Evolutionary conservation across 2,113 vertebrate genomes (phyloP).

Genomic region (Nettapus auritus): DNA sequence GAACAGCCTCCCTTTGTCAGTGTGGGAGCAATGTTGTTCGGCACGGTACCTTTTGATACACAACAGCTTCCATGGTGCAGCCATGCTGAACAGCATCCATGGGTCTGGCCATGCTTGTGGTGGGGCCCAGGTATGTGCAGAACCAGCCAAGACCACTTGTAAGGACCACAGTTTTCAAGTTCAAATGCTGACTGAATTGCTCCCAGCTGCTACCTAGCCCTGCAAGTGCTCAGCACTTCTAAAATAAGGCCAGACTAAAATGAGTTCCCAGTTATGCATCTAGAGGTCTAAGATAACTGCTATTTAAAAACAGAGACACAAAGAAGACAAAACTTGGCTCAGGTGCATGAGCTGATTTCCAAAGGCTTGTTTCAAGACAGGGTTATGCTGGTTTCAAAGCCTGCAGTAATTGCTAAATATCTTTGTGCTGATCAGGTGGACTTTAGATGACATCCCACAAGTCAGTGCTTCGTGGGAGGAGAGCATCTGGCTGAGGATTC

Average conservation of each 20-base stretch:
- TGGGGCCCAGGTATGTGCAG: background rate
- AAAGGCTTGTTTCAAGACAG: background rate
- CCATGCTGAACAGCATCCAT: too few species aligned
- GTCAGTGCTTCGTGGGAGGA: background rate
- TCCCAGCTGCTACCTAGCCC: background rate
- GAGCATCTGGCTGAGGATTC: accelerated
- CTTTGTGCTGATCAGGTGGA: background rate
- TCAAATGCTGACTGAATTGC: background rate
- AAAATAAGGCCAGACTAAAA: background rate
- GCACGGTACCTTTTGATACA: background rate
- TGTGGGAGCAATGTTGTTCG: background rate
- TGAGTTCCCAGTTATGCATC: background rate
- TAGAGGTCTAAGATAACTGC: background rate
- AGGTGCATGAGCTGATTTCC: background rate
- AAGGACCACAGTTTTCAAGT: background rate
- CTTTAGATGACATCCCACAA: background rate
- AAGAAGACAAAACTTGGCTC: background rate
- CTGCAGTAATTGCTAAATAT: background rate
- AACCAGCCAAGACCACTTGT: background rate
- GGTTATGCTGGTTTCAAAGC: background rate
- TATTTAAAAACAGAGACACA: background rate
- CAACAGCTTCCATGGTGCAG: background rate
- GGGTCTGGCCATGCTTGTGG: accelerated
- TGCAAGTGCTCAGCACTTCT: background rate
- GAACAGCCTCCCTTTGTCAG: background rate